Evolutionary conservation across 2,888 invertebrate species (phyloP).

Genomic region (Diploptera punctata): DNA sequence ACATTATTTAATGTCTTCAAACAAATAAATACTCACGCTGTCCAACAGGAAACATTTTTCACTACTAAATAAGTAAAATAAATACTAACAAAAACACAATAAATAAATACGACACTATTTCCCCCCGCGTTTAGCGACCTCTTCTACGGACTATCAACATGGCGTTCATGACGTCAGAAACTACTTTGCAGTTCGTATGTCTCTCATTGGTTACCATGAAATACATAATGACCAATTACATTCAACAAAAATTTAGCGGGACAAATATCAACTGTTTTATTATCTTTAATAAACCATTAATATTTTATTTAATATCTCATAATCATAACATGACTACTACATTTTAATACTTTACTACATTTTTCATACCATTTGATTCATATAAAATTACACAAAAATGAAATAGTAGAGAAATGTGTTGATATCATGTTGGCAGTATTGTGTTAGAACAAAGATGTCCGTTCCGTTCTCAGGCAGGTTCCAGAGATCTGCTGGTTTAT

Average conservation of each 20-base stretch:
- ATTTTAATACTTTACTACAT: no score
- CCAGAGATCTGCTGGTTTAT: constrained; percentile 69
- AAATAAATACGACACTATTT: constrained; percentile 30
- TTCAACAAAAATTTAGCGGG: no score
- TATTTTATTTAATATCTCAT: no score
- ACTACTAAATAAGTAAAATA: constrained; percentile 33
- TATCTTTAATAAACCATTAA: no score
- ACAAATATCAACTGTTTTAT: no score
- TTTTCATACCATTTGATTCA: no score
- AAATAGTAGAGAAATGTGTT: background rate
- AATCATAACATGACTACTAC: no score
- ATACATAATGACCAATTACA: no score
- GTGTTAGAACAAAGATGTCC: constrained; percentile 66
- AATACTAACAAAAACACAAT: constrained; percentile 37
- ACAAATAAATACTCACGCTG: constrained; percentile 64
- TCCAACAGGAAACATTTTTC: constrained; percentile 70
- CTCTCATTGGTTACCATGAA: constrained; percentile 2
- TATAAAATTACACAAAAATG: no score
- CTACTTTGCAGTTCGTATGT: constrained; percentile 23
- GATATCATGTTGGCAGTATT: background rate
- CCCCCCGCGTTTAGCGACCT: constrained; percentile 36
- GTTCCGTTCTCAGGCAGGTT: constrained; percentile 73
- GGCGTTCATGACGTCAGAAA: constrained; percentile 39
- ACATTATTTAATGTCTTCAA: background rate
- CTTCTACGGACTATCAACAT: constrained; percentile 34